Conservation (phyloP, 2,797 vertebrate genomes). For the Melanogrammus aeglefinus region DNA sequence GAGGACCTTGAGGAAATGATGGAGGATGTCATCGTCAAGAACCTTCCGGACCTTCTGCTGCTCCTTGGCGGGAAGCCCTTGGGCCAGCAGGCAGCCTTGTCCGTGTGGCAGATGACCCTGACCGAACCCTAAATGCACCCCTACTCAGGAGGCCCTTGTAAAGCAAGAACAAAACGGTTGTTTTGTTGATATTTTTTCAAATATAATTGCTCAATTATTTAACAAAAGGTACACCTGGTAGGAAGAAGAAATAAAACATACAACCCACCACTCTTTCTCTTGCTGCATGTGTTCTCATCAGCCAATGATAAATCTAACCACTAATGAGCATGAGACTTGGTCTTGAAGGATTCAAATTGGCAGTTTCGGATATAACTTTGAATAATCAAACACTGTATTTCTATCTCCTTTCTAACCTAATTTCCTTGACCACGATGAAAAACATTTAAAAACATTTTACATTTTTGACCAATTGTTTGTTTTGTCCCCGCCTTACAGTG, state of each 20-base stretch:
- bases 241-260: neutral
- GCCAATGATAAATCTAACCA: neutral
- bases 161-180: constrained; percentile 19
- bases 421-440: too few species aligned
- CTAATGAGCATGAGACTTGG: neutral
- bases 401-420: too few species aligned
- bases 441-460: too few species aligned
- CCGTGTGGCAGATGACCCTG: constrained; percentile 77
- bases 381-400: too few species aligned
- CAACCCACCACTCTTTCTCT: neutral
- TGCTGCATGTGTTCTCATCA: neutral
- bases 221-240: neutral
- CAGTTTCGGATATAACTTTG: too few species aligned
- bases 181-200: neutral
- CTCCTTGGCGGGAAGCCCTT: constrained; percentile 80
- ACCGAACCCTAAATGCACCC: neutral
- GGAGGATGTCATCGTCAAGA: constrained; percentile 30
- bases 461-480: neutral
- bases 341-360: too few species aligned
- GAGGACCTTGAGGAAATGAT: constrained; percentile 28
- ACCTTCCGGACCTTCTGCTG: constrained; percentile 73
- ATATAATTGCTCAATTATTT: neutral
- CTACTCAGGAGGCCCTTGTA: neutral
- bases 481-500: neutral
- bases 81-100: constrained; percentile 60